Evolutionary conservation across 2,888 invertebrate genomes (phyloP), one percentile per base, ranked within the genome.

Genomic region (Cataglyphis albicans): DNA sequence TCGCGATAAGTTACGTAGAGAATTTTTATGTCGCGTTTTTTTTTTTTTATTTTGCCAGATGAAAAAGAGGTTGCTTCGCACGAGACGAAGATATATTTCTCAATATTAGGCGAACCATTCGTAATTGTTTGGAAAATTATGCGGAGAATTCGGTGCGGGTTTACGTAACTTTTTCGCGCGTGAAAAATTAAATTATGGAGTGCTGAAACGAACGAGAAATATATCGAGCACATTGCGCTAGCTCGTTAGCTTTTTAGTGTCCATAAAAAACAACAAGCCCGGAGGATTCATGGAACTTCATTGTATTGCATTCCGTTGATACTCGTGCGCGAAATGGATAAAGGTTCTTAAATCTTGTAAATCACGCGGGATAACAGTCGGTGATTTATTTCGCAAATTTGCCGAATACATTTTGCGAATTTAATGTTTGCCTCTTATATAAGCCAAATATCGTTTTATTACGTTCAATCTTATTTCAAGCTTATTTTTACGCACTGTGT

Each of bases 311-410:
- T 73, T 41, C 38, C 44, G 12, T 32, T 21, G n/a, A 21, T 25
- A n/a, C 7, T 7, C 38, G 55, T 25, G 12, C 18, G 57, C 35
- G n/a, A 52, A 57, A 35, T 44, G 78, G 18, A 80, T 59, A 74
- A 44, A 10, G 75, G 25, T 55, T 73, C 74, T 74, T 80, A 74
- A 73, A 68, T 70, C 78, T 70, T 57, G 32, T 78, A 70, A 78
- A 80, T 80, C 78, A 80, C 18, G 21, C 32, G 78, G 18, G 18
- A 59, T 41, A 73, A n/a, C 18, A 21, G 72, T 21, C 21, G 44
- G n/a, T 25, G 12, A 73, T 73, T 74, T 44, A 80, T 73, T 12
- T 59, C 4, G 74, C 12, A 35, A 35, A 38, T 32, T 38, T 7
- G 18, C 78, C 12, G 35, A 35, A 25, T 59, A 55, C 15, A 59